Conservation (phyloP, 2,888 invertebrate species). For the Acleris literana region DNA sequence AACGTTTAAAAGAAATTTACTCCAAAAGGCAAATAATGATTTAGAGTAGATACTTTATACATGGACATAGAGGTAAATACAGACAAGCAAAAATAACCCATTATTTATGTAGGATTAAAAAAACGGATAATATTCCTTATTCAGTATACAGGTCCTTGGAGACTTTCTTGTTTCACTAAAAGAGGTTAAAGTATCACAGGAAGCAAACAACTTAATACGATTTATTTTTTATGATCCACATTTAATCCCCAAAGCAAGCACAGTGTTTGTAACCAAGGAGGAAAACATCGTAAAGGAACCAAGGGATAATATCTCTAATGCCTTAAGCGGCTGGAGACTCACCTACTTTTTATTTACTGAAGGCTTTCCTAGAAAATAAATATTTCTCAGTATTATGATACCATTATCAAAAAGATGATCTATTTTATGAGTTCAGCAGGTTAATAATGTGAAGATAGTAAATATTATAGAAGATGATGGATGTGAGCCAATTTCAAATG, state of each 20-base stretch:
- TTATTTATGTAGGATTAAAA: too few relatives aligned
- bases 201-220: slow-evolving; percentile 29
- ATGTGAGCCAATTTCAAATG: background rate
- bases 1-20: too few relatives aligned
- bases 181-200: slow-evolving; percentile 7
- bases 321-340: slow-evolving; percentile 22
- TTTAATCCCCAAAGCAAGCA: slow-evolving; percentile 27
- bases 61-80: too few relatives aligned
- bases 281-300: slow-evolving; percentile 30
- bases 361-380: slow-evolving; percentile 9
- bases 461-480: background rate
- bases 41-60: too few relatives aligned
- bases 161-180: slow-evolving; percentile 5
- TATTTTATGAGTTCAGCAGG: background rate
- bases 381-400: background rate
- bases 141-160: too few relatives aligned
- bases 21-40: fast-evolving
- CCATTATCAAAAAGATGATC: background rate
- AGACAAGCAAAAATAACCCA: too few relatives aligned
- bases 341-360: slow-evolving; percentile 22
- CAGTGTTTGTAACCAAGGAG: slow-evolving; percentile 19
- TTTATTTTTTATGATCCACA: slow-evolving; percentile 29
- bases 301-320: slow-evolving; percentile 27
- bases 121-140: too few relatives aligned
- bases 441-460: background rate